Base-by-base conservation (phyloP, 2,113 vertebrate species). In the Ailuropoda melanoleuca region DNA sequence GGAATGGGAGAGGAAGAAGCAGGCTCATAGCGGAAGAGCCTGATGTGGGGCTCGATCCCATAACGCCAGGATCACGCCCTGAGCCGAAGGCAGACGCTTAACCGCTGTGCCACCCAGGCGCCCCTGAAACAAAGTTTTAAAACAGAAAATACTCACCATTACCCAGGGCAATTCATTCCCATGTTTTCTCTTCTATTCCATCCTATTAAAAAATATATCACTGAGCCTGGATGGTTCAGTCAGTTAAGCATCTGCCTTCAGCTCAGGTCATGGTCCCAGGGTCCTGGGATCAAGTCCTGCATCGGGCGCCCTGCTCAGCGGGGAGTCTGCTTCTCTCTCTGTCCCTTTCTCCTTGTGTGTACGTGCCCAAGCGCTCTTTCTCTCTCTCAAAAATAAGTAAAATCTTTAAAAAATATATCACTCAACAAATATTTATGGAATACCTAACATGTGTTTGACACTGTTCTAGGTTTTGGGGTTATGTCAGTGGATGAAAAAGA, bases 401-500 rank as follows among this genome's bases (percentile, higher is more conserved):
- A 66, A 66, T 66, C 31, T 66, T 34, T 39, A 50, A 93, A 48
- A 48, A 89, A 92, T 23, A 17, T 8, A 58, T 64, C 23, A 75
- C 15, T 97, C 48, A 93, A 62, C 34, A 88, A 93, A 70, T 64
- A 96, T 26, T 74, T 90, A 50, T 68, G 34, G 46, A 86, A 62
- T 46, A 91, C 48, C 29, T 55, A 82, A 37, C 26, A 21, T 23
- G 24, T 74, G 34, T 58, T 58, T 88, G 70, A 85, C 29, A 50
- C 9, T 86, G 3, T 80, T 48, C n/a, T 70, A 90, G 39, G 88
- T 24, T 80, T 82, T 60, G 60, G 46, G 24, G 46, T 56, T 64
- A 89, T 4, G 50, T 55, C 72, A 72, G 55, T 70, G 56, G 88
- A 88, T 84, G 6, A 72, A 80, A 83, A n/a, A 93, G 39, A 81